A percentile compares a stretch with the other conserved stretches of the same genome.
phyloP scores from a whole-genome alignment of 2,888 invertebrate genomes.

The Pollenia angustigena region DNA sequence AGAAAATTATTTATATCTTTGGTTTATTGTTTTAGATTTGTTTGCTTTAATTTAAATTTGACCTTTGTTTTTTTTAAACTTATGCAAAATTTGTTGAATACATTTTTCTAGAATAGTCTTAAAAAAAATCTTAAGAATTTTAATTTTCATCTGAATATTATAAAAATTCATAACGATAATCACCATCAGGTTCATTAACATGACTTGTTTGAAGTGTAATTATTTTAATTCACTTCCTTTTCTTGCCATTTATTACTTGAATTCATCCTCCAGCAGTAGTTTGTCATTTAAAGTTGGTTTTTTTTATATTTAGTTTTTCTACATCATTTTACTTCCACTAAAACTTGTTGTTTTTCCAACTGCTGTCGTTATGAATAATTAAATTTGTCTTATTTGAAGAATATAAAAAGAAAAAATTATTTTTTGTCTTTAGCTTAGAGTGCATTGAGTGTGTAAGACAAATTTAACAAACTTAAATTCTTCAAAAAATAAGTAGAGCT shows the following conservation, averaged over 20 bases:
- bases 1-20: too few species aligned
- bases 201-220: conserved; percentile 62
- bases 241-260: conserved; percentile 28
- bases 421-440: not conserved
- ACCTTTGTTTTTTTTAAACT: too few species aligned
- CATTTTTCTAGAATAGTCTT: not conserved
- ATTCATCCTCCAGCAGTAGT: conserved; percentile 47
- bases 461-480: conserved; percentile 41
- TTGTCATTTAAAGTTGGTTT: conserved; percentile 59
- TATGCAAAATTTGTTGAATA: too few species aligned
- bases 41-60: too few species aligned
- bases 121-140: not conserved
- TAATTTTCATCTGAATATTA: not conserved
- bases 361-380: conserved; percentile 70
- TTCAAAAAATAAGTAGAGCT: not conserved
- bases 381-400: conserved; percentile 63
- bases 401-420: conserved; percentile 1
- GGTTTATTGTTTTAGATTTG: too few species aligned
- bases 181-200: conserved; percentile 26
- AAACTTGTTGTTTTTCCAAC: conserved; percentile 37
- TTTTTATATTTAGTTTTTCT: conserved; percentile 19
- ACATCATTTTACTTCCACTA: conserved; percentile 20
- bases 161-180: conserved; percentile 34
- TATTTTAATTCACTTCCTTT: conserved; percentile 65
- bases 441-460: not conserved